Evolutionary conservation across 2,113 vertebrate species (phyloP).

Genomic region (Ceyx cyanopectus): DNA sequence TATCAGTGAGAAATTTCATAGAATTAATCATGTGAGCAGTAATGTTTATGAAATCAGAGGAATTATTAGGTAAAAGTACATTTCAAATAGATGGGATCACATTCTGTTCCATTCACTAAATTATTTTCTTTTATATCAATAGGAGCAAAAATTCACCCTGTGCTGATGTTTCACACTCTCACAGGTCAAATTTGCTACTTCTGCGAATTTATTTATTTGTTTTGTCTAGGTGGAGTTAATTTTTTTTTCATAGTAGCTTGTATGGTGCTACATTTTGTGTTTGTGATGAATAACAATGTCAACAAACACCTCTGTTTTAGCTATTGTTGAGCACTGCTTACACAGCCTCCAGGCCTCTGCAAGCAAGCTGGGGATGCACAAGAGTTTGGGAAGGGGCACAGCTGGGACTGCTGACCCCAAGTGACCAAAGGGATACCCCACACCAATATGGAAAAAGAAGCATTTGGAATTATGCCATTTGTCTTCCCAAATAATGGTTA

Average conservation of each 20-base stretch:
- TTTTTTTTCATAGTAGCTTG: neutral
- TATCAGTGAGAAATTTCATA: neutral
- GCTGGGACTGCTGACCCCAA: neutral
- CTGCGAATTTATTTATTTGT: neutral
- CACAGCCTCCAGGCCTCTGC: neutral
- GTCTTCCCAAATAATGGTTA: neutral
- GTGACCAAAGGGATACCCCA: neutral
- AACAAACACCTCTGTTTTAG: neutral
- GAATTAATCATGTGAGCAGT: neutral
- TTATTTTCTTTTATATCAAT: neutral
- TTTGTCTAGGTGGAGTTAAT: neutral
- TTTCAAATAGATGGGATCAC: neutral
- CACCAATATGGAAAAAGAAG: neutral
- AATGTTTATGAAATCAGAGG: neutral
- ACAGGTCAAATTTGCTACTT: neutral
- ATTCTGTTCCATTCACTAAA: neutral
- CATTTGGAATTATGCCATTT: fast-evolving
- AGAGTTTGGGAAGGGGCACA: neutral
- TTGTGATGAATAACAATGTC: neutral
- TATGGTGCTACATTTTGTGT: neutral
- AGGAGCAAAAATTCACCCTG: neutral
- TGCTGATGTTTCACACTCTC: neutral
- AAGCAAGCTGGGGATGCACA: neutral
- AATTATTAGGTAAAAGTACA: neutral
- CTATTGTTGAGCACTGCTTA: neutral